Evolutionary conservation across 2,888 invertebrate genomes (phyloP).

Genomic region (Labia minor): DNA sequence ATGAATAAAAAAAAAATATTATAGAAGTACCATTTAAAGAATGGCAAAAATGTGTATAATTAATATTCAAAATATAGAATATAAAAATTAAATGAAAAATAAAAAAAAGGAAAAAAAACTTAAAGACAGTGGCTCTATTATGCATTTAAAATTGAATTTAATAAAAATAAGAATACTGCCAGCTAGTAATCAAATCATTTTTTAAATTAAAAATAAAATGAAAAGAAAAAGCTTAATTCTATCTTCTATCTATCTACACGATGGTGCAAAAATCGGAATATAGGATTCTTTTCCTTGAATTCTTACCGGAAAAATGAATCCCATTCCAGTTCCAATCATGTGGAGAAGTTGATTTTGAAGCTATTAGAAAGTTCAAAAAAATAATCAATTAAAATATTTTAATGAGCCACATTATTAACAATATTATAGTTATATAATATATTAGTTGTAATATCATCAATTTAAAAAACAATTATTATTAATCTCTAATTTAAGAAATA

Average conservation of each 20-base stretch:
- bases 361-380: conserved; percentile 17
- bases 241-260: background rate
- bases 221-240: conserved; percentile 2
- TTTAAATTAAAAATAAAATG: background rate
- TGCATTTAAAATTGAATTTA: background rate
- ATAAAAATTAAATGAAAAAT: background rate
- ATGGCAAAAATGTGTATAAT: too few relatives aligned
- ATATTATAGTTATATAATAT: background rate
- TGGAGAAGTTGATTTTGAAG: conserved; percentile 26
- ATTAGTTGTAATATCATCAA: too few relatives aligned
- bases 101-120: background rate
- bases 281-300: conserved; percentile 19
- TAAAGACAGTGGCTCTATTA: background rate
- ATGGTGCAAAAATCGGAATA: background rate
- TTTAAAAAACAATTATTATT: background rate
- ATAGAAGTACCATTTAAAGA: too few relatives aligned
- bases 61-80: too few relatives aligned
- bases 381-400: background rate
- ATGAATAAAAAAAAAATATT: too few relatives aligned
- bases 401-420: conserved; percentile 8
- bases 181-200: background rate
- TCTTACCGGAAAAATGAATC: conserved; percentile 27
- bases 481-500: too few relatives aligned
- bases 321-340: conserved; percentile 28
- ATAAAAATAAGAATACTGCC: background rate